Percentiles rank a stretch among this genome's conserved stretches.
Evolutionary conservation across 2,888 invertebrate genomes (phyloP).

Genomic region (Noctua janthe): DNA sequence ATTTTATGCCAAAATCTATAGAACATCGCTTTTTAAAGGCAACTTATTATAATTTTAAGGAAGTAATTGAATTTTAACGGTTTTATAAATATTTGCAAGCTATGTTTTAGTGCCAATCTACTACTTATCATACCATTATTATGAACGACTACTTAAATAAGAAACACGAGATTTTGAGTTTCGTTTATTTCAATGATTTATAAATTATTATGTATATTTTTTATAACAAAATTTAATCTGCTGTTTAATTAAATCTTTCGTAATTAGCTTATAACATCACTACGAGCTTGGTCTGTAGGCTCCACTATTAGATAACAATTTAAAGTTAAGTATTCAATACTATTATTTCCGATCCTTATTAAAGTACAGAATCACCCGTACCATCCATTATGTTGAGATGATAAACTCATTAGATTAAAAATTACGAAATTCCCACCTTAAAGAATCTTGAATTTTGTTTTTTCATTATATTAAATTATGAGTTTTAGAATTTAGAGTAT

Average conservation of each 20-base stretch:
- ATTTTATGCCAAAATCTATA: constrained; percentile 14
- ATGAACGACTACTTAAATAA: constrained; percentile 44
- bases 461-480: constrained; percentile 41
- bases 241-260: constrained; percentile 35
- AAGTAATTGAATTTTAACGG: constrained; percentile 28
- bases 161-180: constrained; percentile 69
- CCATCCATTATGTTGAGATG: constrained; percentile 39
- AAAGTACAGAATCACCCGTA: constrained; percentile 37
- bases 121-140: constrained; percentile 24
- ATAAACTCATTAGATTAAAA: constrained; percentile 52
- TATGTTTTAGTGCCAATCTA: constrained; percentile 49
- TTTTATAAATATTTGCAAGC: constrained; percentile 38
- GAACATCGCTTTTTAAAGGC: constrained; percentile 31
- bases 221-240: constrained; percentile 25
- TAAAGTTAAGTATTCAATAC: constrained; percentile 19
- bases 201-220: constrained; percentile 36
- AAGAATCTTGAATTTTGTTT: constrained; percentile 50
- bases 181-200: constrained; percentile 58
- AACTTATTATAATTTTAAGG: constrained; percentile 27
- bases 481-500: constrained; percentile 47
- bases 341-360: constrained; percentile 21
- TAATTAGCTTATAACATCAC: constrained; percentile 23
- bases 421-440: constrained; percentile 69
- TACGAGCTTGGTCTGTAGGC: constrained; percentile 27
- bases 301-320: constrained; percentile 7